A percentile compares a stretch with the other conserved stretches of the same genome.
phyloP scores from a whole-genome alignment of 2,888 invertebrate genomes.

The Syritta pipiens region DNA sequence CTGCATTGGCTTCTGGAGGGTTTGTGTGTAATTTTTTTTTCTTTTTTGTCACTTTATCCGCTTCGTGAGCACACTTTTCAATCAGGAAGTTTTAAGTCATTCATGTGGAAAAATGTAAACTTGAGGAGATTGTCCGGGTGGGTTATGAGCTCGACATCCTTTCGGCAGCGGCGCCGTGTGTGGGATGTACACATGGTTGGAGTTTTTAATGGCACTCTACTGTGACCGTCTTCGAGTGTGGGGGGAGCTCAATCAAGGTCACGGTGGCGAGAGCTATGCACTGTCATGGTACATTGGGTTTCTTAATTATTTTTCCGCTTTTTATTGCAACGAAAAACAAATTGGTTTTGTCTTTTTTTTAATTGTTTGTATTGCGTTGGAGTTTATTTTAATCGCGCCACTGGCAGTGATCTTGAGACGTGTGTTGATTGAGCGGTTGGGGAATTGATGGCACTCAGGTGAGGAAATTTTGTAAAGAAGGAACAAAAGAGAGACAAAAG shows the following conservation, averaged over 20 bases:
- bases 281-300: slow-evolving; percentile 32
- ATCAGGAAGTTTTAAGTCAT: slow-evolving; percentile 41
- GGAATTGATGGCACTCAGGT: no score
- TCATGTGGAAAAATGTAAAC: slow-evolving; percentile 29
- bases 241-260: slow-evolving; percentile 51
- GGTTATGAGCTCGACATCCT: slow-evolving; percentile 29
- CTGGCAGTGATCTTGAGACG: slow-evolving; percentile 24
- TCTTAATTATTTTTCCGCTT: slow-evolving; percentile 26
- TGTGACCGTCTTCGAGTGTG: slow-evolving; percentile 12
- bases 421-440: no score
- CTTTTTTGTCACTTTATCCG: neutral
- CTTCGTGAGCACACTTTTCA: slow-evolving; percentile 34
- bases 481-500: no score
- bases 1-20: slow-evolving; percentile 35
- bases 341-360: neutral
- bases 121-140: neutral
- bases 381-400: neutral
- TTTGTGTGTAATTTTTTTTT: slow-evolving; percentile 5
- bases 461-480: no score
- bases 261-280: neutral
- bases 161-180: slow-evolving; percentile 3
- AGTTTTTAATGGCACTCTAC: neutral
- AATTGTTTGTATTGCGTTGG: neutral
- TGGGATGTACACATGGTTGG: slow-evolving; percentile 20
- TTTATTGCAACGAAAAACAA: slow-evolving; percentile 1